Evolutionary conservation across 2,113 vertebrate species (phyloP).

Genomic region (Heterocephalus glaber): DNA sequence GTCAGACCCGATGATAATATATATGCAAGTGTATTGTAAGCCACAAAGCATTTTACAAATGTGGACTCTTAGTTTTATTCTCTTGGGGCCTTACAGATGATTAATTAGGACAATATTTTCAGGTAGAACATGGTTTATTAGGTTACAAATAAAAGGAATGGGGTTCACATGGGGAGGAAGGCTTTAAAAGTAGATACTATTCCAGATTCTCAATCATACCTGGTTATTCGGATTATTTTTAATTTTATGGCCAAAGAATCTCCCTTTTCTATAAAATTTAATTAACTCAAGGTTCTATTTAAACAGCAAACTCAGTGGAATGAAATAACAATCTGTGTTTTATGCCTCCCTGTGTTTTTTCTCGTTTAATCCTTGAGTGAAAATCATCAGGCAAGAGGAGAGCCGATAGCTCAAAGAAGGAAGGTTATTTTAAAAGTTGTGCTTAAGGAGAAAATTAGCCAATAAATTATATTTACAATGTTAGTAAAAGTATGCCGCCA

Average conservation of each 20-base stretch:
- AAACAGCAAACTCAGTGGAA: conserved; percentile 69
- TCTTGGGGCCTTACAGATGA: conserved; percentile 59
- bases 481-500: conserved; percentile 68
- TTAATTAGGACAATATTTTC: conserved; percentile 65
- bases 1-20: not conserved
- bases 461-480: conserved; percentile 71
- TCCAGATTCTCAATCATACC: conserved; percentile 58
- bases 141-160: conserved; percentile 66
- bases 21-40: not conserved
- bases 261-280: conserved; percentile 78
- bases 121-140: conserved; percentile 65
- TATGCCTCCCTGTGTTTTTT: conserved; percentile 71
- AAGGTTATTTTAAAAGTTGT: conserved; percentile 78
- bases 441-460: conserved; percentile 79
- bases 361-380: conserved; percentile 76
- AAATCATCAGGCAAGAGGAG: conserved; percentile 69
- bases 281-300: conserved; percentile 76
- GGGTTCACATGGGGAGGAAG: not conserved
- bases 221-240: conserved; percentile 76
- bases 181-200: conserved; percentile 49
- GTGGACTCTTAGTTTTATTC: conserved; percentile 56
- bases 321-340: conserved; percentile 76
- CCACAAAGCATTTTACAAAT: conserved; percentile 60
- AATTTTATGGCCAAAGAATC: conserved; percentile 74
- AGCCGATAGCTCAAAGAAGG: conserved; percentile 66